These are phyloP conservation scores for Chelmon rostratus DNA, from an alignment of 2,797 vertebrate species.

Conservation along the genomic window DNA sequence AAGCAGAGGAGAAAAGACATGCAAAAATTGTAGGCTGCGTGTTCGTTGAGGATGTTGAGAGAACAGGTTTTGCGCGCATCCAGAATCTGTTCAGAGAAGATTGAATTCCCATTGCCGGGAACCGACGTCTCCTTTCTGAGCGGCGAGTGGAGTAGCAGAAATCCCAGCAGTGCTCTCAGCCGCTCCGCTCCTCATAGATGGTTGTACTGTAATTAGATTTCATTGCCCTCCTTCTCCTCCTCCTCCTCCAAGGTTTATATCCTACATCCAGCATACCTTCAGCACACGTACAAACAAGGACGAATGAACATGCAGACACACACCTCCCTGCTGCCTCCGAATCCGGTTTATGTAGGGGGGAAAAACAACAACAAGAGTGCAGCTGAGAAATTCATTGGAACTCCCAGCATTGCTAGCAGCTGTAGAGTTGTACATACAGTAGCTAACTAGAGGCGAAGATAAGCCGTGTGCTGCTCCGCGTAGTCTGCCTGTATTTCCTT, in stretches of 20 bases:
- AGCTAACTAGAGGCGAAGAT: conserved; percentile 78
- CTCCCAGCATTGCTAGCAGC: conserved; percentile 59
- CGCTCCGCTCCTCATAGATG: conserved; percentile 60
- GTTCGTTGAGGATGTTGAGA: conserved; percentile 29
- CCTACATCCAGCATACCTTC: conserved; percentile 48
- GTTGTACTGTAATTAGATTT: conserved; percentile 75
- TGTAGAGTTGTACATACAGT: conserved; percentile 67
- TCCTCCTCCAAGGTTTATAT: conserved; percentile 49
- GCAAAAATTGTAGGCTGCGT: conserved; percentile 10
- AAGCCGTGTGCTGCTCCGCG: conserved; percentile 44
- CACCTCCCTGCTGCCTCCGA: conserved; percentile 36
- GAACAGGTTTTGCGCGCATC: conserved; percentile 36
- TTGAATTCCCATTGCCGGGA: conserved; percentile 42
- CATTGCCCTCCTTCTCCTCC: conserved; percentile 26
- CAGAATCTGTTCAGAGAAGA: conserved; percentile 49
- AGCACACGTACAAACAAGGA: conserved; percentile 43
- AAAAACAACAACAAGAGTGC: conserved; percentile 28
- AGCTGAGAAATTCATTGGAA: conserved; percentile 58
- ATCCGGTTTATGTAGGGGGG: conserved; percentile 30
- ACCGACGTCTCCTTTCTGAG: conserved; percentile 43
- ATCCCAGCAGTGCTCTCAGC: conserved; percentile 68
- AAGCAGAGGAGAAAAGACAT: conserved; percentile 10
- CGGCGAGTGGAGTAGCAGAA: conserved; percentile 55
- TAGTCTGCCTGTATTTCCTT: conserved; percentile 16
- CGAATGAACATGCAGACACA: conserved; percentile 12